Base-by-base conservation (phyloP, 2,888 invertebrate genomes). In the Liodrosophila aerea region DNA sequence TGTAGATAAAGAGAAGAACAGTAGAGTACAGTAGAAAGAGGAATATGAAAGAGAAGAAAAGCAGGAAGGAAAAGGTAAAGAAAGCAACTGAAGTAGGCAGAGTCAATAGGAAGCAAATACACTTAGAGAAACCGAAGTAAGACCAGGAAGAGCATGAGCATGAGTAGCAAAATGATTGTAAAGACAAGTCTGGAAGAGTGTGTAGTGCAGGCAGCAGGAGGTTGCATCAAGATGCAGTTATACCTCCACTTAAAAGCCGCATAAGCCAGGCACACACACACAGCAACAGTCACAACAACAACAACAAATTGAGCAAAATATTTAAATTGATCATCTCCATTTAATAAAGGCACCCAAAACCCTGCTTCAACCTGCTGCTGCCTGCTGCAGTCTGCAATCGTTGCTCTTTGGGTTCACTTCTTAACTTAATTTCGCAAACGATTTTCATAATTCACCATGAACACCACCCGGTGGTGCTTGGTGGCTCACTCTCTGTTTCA, bases 301-400 rank as follows among this genome's bases (percentile, higher is more conserved):
- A 36, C 47, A 51, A 50, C 47, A 57, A 22, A 22, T 22, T 22
- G 22, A 46, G 56, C 29, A 66, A 78, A 86, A 88, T 89, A 88
- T 88, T 88, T 88, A 88, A 88, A 88, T 88, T 88, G 89, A 89
- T 88, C 88, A 88, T 88, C 89, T 88, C 85, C 89, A 89, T 88
- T 89, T 87, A 88, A 86, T 87, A 87, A 87, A 86, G 67, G 67
- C 57, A 62, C 60, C 29, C 29, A 4, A 29, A 29, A 9, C 29
- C 7, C 29, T 62, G 65, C 57, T 61, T 31, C 57, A 52, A 43
- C 41, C 46, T 56, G 57, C 41, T 58, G 46, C 44, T 51, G 29
- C 51, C 22, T 40, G 37, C 4, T 1, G 41, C 22, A 50, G 22
- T 44, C 45, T 53, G 44, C 59, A 52, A 58, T 72, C 62, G 47